Conservation (phyloP, 1,140 invertebrate genomes). For the Daktulosphaira vitifoliae region DNA sequence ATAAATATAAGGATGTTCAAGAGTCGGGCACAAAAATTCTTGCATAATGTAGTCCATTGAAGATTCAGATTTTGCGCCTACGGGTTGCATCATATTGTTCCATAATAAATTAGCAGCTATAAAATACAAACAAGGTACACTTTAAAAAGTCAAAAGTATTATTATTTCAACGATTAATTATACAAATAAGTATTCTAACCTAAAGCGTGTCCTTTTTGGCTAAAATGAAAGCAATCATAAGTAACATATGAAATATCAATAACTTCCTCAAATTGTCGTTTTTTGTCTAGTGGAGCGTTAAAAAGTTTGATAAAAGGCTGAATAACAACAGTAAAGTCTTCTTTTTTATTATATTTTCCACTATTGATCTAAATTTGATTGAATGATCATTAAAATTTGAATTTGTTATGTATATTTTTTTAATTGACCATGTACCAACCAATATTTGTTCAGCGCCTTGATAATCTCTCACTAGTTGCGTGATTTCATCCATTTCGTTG, state of each 20-base stretch:
- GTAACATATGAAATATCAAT: slow-evolving; percentile 60
- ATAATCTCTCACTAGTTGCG: slow-evolving; percentile 52
- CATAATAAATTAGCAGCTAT: slow-evolving; percentile 59
- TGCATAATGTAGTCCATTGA: slow-evolving; percentile 51
- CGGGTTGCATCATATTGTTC: slow-evolving; percentile 64
- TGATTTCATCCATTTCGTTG: slow-evolving; percentile 48
- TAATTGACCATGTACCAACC: no score
- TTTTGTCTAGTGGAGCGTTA: slow-evolving; percentile 45
- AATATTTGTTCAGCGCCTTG: slow-evolving; percentile 54
- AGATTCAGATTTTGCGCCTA: slow-evolving; percentile 54
- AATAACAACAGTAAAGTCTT: slow-evolving; percentile 60
- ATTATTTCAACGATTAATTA: no score
- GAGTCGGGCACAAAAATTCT: slow-evolving; percentile 52
- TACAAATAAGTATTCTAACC: slow-evolving; percentile 43
- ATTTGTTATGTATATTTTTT: no score
- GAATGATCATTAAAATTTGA: no score
- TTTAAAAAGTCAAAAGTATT: no score
- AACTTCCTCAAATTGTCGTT: slow-evolving; percentile 38
- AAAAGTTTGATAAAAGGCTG: slow-evolving; percentile 56
- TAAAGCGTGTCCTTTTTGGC: slow-evolving; percentile 59
- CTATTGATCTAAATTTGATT: slow-evolving; percentile 49
- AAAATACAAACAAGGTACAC: background rate
- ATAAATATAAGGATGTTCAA: slow-evolving; percentile 54
- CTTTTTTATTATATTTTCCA: slow-evolving; percentile 49
- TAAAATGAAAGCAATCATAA: slow-evolving; percentile 69